phyloP scores from a whole-genome alignment of 2,797 vertebrate genomes.

The Aldrovandia affinis region DNA sequence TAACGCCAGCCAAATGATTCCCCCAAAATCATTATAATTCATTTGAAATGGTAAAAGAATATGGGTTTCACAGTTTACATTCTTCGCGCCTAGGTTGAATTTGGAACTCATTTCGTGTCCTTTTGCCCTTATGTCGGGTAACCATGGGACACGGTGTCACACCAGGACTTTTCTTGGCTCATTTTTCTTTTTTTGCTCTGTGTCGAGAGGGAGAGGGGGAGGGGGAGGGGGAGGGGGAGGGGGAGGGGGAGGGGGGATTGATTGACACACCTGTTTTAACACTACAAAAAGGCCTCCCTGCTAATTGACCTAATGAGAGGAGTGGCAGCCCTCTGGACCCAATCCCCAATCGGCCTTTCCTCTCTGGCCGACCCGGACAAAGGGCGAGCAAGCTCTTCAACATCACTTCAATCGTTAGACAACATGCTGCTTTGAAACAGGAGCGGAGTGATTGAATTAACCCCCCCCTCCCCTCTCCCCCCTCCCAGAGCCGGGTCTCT shows the following conservation, averaged over 20 bases:
- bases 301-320: slow-evolving; percentile 41
- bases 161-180: neutral
- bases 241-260: slow-evolving; percentile 27
- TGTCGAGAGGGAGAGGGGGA: too few relatives aligned
- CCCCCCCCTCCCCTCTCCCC: slow-evolving; percentile 19
- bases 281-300: slow-evolving; percentile 24
- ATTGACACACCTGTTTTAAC: slow-evolving; percentile 34
- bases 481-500: slow-evolving; percentile 34
- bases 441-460: slow-evolving; percentile 70
- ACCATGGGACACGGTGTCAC: neutral
- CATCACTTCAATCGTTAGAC: slow-evolving; percentile 66
- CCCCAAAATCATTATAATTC: neutral
- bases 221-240: too few relatives aligned
- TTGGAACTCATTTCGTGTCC: neutral
- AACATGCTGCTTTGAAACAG: slow-evolving; percentile 70
- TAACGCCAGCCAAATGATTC: neutral
- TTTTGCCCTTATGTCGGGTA: neutral
- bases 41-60: neutral
- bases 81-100: neutral
- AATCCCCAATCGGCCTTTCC: slow-evolving; percentile 42
- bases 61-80: neutral
- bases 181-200: slow-evolving; percentile 29
- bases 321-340: slow-evolving; percentile 46
- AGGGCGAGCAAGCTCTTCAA: slow-evolving; percentile 55
- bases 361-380: slow-evolving; percentile 60